These are phyloP conservation scores for Falcaria lacertinaria DNA, from an alignment of 2,888 invertebrate species.

Conservation along the genomic window DNA sequence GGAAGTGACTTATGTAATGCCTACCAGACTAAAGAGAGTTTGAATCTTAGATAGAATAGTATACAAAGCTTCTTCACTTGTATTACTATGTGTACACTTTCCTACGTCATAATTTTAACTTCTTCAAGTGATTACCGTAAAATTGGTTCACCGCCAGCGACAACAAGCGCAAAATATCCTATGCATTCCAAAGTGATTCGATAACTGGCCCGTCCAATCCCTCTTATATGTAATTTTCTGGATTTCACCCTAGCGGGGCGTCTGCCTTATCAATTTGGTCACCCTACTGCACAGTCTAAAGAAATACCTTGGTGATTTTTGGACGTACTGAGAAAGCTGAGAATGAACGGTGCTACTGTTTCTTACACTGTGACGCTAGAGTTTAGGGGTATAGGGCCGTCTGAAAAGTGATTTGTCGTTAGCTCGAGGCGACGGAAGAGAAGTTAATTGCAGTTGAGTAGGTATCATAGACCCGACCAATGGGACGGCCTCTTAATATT, in stretches of 20 bases:
- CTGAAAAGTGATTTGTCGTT: conserved; percentile 64
- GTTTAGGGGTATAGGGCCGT: conserved; percentile 24
- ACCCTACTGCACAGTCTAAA: conserved; percentile 22
- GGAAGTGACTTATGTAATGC: no score
- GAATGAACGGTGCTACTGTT: neutral
- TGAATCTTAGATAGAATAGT: no score
- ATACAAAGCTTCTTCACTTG: no score
- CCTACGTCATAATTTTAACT: conserved; percentile 14
- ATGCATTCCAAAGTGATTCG: conserved; percentile 64
- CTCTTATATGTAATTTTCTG: conserved; percentile 57
- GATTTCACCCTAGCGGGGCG: conserved; percentile 42
- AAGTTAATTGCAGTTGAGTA: conserved; percentile 64
- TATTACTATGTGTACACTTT: no score
- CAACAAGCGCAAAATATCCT: conserved; percentile 52
- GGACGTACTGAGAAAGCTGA: neutral
- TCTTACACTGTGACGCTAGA: neutral
- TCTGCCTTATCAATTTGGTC: conserved; percentile 39
- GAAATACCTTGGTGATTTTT: neutral
- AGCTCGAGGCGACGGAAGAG: conserved; percentile 62
- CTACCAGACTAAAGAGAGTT: neutral
- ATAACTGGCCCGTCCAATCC: conserved; percentile 51
- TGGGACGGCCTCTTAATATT: conserved; percentile 56
- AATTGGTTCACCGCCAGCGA: conserved; percentile 39
- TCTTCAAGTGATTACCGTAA: conserved; percentile 31
- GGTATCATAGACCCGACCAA: conserved; percentile 65